Base-by-base conservation (phyloP, 2,888 invertebrate species). In the Parapristionchus giblindavisi region DNA sequence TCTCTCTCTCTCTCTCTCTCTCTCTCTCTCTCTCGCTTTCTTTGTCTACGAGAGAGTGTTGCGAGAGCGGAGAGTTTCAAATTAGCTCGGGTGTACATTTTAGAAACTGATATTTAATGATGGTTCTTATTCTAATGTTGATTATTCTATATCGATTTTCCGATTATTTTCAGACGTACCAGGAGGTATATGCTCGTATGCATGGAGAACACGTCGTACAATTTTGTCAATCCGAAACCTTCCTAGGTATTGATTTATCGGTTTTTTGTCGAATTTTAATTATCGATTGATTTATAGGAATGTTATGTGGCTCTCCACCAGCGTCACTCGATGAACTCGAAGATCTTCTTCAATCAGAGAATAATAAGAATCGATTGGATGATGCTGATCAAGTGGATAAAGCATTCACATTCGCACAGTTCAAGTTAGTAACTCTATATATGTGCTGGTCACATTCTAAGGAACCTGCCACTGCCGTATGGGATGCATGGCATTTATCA, bases 221-320 rank as follows among this genome's bases (percentile, higher is more conserved):
- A 11, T 87, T 88, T 75, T 87, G 85, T 75, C 88, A 87, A 77
- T 85, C 85, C 3, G 88, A 87, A 65, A 80, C 78, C 48, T 87
- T 85, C 71, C 77, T 87, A 14, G 84, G 70, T 77, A 43, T 43
- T 43, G 43, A 43, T 43, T 43, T 43, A 17, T 43, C 17, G 17
- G 43, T 43, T 43, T 43, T 14, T 17, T 8, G 17, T 43, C 43
- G 11, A 43, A 43, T 43, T 14, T 14, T 43, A 17, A 43, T 43
- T 43, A 43, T 43, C 43, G 8, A 43, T 43, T 40, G 24, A 4
- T 11, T 48, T 51, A 63, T 32, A 40, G 74, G 76, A 32, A 78
- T 83, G 75, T 75, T 87, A 3, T 87, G 86, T 75, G 87, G 87
- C 0, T 81, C 83, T 8, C 84, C 87, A 1, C 85, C 87, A 6